Conservation (phyloP, 2,888 invertebrate genomes). For the Odontomyia ornata region DNA sequence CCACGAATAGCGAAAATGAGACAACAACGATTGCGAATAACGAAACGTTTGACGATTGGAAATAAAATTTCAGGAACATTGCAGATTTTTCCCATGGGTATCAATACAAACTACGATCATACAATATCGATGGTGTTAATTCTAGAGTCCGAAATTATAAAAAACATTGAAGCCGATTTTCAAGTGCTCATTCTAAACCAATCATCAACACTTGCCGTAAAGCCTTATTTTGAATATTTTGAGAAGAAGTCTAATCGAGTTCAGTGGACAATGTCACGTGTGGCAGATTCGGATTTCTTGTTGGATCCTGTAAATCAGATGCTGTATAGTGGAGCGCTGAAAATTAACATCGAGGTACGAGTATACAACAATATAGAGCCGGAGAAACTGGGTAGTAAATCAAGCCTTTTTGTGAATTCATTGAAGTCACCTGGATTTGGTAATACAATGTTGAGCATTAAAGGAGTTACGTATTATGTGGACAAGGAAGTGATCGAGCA, state of each 20-base stretch:
- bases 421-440: background rate
- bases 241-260: background rate
- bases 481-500: background rate
- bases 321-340: background rate
- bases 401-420: background rate
- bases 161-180: conserved; percentile 15
- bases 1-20: background rate
- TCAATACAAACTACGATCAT: conserved; percentile 1
- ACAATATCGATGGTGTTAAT: background rate
- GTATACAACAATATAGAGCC: background rate
- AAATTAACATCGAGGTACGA: background rate
- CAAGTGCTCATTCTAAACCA: background rate
- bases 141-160: background rate
- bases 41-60: background rate
- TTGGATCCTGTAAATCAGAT: background rate
- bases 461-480: background rate
- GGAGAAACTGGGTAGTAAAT: background rate
- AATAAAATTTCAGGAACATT: background rate
- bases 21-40: background rate
- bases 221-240: conserved; percentile 20
- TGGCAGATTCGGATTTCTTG: background rate
- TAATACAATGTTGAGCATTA: background rate
- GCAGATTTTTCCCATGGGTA: conserved; percentile 26
- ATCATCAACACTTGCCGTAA: background rate
- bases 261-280: conserved; percentile 3